Evolutionary conservation across 2,113 vertebrate genomes (phyloP).

Genomic region (Halcyon malimbica): DNA sequence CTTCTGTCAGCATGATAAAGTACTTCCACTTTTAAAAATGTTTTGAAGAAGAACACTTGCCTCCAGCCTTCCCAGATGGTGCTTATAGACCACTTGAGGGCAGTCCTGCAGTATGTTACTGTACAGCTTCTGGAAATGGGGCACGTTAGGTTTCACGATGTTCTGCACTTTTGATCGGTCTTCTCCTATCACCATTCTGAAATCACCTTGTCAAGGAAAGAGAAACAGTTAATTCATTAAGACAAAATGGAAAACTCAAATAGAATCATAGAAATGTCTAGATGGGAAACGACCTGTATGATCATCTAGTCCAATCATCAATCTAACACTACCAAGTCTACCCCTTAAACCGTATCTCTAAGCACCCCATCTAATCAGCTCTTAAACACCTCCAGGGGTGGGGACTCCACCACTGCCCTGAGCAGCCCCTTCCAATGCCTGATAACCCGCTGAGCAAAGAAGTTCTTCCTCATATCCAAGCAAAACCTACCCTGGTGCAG

Average conservation of each 20-base stretch:
- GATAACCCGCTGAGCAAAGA: too few species aligned
- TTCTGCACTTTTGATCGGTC: constrained; percentile 91
- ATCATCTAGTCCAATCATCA: too few species aligned
- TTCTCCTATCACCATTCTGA: constrained; percentile 95
- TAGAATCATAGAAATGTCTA: too few species aligned
- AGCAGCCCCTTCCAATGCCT: too few species aligned
- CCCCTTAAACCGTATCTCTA: too few species aligned
- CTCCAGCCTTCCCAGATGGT: constrained; percentile 90
- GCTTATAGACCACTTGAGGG: constrained; percentile 92
- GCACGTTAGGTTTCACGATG: constrained; percentile 88
- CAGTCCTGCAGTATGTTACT: constrained; percentile 87
- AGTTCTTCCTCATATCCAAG: too few species aligned
- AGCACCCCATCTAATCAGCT: too few species aligned
- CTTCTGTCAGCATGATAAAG: neutral
- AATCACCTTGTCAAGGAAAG: constrained; percentile 83
- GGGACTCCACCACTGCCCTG: too few species aligned
- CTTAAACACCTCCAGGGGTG: too few species aligned
- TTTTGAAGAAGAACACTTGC: constrained; percentile 68
- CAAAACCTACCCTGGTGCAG: too few species aligned
- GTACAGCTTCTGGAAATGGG: constrained; percentile 89
- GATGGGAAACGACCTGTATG: too few species aligned
- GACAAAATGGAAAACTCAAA: neutral
- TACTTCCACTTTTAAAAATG: neutral
- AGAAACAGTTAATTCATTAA: neutral
- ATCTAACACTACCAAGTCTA: too few species aligned